Conservation (phyloP, 2,888 invertebrate genomes). For the Epinotia nisella region DNA sequence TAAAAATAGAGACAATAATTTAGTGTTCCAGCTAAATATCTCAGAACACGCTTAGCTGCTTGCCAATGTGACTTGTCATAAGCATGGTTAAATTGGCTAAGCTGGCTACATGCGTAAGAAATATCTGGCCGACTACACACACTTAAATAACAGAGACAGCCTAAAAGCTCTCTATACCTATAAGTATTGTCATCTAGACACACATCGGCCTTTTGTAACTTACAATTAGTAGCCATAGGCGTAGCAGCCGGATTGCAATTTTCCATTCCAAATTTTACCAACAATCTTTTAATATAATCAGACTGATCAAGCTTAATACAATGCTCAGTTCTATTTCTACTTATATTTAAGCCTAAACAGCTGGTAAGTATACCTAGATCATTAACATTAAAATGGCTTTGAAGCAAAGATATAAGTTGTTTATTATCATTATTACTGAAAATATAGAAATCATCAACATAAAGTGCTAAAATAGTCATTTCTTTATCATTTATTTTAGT, state of each 20-base stretch:
- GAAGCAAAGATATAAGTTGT: neutral
- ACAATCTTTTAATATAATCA: conserved; percentile 2
- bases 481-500: too few relatives aligned
- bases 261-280: conserved; percentile 12
- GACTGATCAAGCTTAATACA: conserved; percentile 8
- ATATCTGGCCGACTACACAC: conserved; percentile 14
- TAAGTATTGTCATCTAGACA: conserved; percentile 10
- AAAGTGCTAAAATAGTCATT: too few relatives aligned
- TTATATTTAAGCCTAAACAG: neutral
- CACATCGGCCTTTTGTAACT: neutral
- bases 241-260: neutral
- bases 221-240: neutral
- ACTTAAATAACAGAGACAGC: conserved; percentile 7
- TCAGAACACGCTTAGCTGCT: conserved; percentile 9
- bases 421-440: conserved; percentile 4
- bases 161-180: conserved; percentile 15
- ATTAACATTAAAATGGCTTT: conserved; percentile 1
- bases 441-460: conserved; percentile 8
- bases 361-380: neutral
- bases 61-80: conserved; percentile 12
- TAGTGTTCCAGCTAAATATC: conserved; percentile 2
- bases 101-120: conserved; percentile 8
- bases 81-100: conserved; percentile 12
- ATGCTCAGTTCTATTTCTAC: neutral
- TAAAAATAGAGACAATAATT: conserved; percentile 10